phyloP scores from a whole-genome alignment of 1,140 invertebrate genomes.

The Trichoplusia ni region DNA sequence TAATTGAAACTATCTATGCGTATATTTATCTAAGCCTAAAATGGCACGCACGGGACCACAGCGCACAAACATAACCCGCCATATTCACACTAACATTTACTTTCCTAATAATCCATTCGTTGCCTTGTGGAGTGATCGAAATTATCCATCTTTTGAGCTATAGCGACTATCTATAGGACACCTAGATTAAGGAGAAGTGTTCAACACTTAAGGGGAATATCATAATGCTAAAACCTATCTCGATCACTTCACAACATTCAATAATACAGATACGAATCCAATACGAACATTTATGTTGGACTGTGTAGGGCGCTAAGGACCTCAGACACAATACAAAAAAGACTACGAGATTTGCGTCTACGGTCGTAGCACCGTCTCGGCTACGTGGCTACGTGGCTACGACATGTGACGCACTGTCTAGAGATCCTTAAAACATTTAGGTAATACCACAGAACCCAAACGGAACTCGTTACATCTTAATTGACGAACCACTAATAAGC shows the following conservation, averaged over 20 bases:
- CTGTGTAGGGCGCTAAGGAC: constrained; percentile 1
- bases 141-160: neutral
- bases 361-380: too few relatives aligned
- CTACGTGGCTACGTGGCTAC: neutral
- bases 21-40: constrained; percentile 70
- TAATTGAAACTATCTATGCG: constrained; percentile 68
- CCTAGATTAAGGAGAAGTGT: constrained; percentile 6
- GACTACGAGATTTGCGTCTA: neutral
- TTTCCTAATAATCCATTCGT: neutral
- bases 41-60: constrained; percentile 59
- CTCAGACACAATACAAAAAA: neutral
- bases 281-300: constrained; percentile 5
- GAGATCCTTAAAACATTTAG: constrained; percentile 1
- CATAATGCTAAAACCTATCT: neutral
- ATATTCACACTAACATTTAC: constrained; percentile 20
- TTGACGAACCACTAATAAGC: constrained; percentile 76
- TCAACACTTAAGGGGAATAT: neutral
- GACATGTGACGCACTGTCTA: neutral
- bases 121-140: constrained; percentile 15
- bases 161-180: neutral
- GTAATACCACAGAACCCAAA: constrained; percentile 31
- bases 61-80: constrained; percentile 58
- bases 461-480: constrained; percentile 51
- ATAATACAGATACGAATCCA: neutral
- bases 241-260: constrained; percentile 19